These are phyloP conservation scores for Drosophila pectinifera DNA, from an alignment of 1,140 invertebrate genomes.

Conservation along the genomic window DNA sequence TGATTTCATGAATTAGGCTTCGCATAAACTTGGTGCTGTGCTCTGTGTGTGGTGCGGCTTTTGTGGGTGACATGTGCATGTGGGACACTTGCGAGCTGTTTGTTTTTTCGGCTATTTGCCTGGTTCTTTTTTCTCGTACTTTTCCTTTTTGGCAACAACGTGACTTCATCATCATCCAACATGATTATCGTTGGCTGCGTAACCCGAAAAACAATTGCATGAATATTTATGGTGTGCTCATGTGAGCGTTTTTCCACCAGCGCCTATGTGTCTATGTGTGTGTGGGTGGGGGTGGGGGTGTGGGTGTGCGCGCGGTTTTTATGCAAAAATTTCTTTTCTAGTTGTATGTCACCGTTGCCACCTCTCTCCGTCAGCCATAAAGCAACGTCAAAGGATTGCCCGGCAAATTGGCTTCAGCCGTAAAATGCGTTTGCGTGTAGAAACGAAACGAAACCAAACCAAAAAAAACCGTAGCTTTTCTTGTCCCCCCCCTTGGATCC, in stretches of 20 bases:
- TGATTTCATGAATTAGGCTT: background rate
- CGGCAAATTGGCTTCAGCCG: conserved; percentile 67
- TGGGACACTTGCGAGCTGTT: conserved; percentile 52
- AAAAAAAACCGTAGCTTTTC: conserved; percentile 7
- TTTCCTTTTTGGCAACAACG: conserved; percentile 58
- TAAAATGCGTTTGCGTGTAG: conserved; percentile 77
- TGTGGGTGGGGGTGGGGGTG: too few relatives aligned
- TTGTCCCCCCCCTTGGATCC: background rate
- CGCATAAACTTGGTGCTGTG: conserved; percentile 8
- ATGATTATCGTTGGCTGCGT: conserved; percentile 44
- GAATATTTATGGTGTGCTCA: conserved; percentile 52
- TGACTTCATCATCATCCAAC: conserved; percentile 62
- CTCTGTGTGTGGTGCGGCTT: conserved; percentile 16
- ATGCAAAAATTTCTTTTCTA: conserved; percentile 37
- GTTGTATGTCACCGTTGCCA: background rate
- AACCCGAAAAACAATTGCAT: conserved; percentile 54
- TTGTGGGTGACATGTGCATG: conserved; percentile 60
- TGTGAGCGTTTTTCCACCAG: conserved; percentile 14
- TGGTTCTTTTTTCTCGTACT: conserved; percentile 12
- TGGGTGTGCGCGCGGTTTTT: conserved; percentile 25
- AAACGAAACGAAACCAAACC: conserved; percentile 24
- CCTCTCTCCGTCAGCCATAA: conserved; percentile 14
- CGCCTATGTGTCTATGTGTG: background rate
- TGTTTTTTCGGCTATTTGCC: conserved; percentile 37
- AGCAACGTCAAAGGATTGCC: conserved; percentile 70